Evolutionary conservation across 2,888 invertebrate species (phyloP).

Genomic region (Erpobdella octoculata): DNA sequence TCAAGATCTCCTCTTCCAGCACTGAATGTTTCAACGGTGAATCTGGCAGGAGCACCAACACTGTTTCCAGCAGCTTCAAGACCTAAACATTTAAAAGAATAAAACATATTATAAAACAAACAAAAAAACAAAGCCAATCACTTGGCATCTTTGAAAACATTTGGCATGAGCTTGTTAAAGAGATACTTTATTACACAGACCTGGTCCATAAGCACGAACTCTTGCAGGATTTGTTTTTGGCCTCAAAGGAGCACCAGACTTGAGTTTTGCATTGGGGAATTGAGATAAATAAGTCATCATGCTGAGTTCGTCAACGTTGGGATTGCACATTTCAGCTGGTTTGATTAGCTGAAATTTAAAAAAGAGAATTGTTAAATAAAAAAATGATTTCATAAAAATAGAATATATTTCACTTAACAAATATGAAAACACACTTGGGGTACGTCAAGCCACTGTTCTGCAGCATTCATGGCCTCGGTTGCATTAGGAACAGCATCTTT

Average conservation of each 20-base stretch:
- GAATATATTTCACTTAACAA: neutral
- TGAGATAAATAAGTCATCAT: slow-evolving; percentile 91
- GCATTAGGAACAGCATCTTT: slow-evolving; percentile 75
- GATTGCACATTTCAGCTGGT: slow-evolving; percentile 82
- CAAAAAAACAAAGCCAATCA: neutral
- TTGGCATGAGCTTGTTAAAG: neutral
- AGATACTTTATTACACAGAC: slow-evolving; percentile 35
- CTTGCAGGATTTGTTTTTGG: slow-evolving; percentile 63
- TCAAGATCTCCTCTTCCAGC: slow-evolving; percentile 72
- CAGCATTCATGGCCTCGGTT: slow-evolving; percentile 80
- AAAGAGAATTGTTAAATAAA: neutral
- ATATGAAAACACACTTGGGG: slow-evolving; percentile 61
- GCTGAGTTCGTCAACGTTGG: slow-evolving; percentile 81
- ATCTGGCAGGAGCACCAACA: slow-evolving; percentile 71
- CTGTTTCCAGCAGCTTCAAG: slow-evolving; percentile 58
- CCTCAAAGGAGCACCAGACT: slow-evolving; percentile 70
- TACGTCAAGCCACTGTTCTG: slow-evolving; percentile 80
- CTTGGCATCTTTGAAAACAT: neutral
- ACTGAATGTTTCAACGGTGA: slow-evolving; percentile 78
- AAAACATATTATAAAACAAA: neutral
- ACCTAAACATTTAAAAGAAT: slow-evolving; percentile 34
- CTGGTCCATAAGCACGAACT: slow-evolving; percentile 77
- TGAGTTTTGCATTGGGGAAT: slow-evolving; percentile 78
- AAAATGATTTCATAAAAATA: neutral
- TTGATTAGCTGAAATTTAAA: slow-evolving; percentile 63